Base-by-base conservation (phyloP, 2,888 invertebrate genomes). In the Schizotus pectinicornis region DNA sequence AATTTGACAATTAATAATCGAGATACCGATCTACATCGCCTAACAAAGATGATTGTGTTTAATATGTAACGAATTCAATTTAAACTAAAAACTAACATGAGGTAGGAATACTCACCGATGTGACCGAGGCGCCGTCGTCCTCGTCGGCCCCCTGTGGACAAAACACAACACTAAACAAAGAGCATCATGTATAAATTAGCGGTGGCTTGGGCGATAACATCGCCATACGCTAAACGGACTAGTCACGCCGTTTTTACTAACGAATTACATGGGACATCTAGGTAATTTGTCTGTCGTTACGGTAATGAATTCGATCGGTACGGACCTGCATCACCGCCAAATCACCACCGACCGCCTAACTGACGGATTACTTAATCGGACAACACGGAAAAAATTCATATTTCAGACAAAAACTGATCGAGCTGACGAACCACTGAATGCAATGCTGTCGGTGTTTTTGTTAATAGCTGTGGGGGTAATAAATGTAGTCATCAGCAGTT, bases 91-190 rank as follows among this genome's bases (percentile, higher is more conserved):
- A 52, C 33, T 56, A 43, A 38, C 43, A 55, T 48, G 51, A 57
- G 42, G 48, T 46, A 54, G 56, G 56, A 60, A 65, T 78, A 87
- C 89, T 88, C 81, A 91, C 90, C 80, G 89, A 88, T 68, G 84
- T 83, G 70, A 86, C 83, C 67, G 86, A 86, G 72, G 85, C 87
- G 75, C 88, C 83, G 79, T 91, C 90, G 77, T 90, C 90, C 74
- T 90, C 90, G 71, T 89, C 88, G 66, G 84, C 81, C 69, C 86
- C 86, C 87, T 88, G 86, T 69, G 79, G 83, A 83, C 77, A 83
- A 80, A 80, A 77, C 73, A 77, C 73, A 77, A 68, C 68, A 70
- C 74, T 77, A 77, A 76, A 77, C 74, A 78, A 77, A 77, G 76
- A 75, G 76, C 74, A 76, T 71, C 74, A 73, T 77, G 76, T 77